Conservation (phyloP, 2,797 vertebrate species). For the Anabacerthia variegaticeps region DNA sequence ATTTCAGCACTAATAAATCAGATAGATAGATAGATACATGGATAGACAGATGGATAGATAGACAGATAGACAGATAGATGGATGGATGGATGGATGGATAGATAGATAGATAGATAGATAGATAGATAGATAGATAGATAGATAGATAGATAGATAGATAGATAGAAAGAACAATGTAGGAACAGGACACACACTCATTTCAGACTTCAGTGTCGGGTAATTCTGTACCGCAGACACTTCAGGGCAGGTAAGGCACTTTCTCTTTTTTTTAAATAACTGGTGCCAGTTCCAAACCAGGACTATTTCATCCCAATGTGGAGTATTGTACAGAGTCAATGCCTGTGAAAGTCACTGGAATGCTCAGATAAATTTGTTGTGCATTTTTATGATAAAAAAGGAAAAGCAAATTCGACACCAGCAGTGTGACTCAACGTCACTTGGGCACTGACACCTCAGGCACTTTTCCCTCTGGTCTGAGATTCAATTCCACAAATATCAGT, state of each 20-base stretch:
- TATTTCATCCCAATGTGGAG: not conserved
- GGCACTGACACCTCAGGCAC: conserved; percentile 38
- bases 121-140: too few relatives aligned
- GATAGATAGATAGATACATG: too few relatives aligned
- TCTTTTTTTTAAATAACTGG: not conserved
- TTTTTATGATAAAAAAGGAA: conserved; percentile 4
- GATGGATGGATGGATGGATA: too few relatives aligned
- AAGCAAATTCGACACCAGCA: not conserved
- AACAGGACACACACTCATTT: not conserved
- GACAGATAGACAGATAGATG: too few relatives aligned
- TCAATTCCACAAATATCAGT: not conserved
- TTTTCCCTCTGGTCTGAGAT: conserved; percentile 34
- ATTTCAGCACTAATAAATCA: not conserved
- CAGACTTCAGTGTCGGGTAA: not conserved
- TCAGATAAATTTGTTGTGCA: not conserved
- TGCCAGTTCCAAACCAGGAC: not conserved
- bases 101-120: too few relatives aligned
- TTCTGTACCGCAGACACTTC: not conserved
- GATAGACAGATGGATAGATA: too few relatives aligned
- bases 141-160: too few relatives aligned
- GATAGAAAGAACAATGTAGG: not conserved
- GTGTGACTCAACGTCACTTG: conserved; percentile 41
- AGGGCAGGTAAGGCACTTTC: not conserved
- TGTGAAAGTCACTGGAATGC: not conserved
- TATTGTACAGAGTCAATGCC: not conserved